Evolutionary conservation across 2,797 vertebrate species (phyloP).

Genomic region (Trachurus trachurus): DNA sequence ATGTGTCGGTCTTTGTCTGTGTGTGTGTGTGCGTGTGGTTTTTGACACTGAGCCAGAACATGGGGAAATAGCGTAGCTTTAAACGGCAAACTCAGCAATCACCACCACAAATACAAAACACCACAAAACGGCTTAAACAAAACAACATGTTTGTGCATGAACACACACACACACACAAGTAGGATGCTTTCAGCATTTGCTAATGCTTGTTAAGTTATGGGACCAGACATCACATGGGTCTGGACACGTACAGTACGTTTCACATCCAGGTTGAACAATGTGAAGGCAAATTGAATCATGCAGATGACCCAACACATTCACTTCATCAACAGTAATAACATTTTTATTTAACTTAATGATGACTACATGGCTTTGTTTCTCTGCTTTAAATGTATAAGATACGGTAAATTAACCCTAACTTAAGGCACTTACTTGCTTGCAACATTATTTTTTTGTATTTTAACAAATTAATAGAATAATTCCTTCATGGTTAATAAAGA

Average conservation of each 20-base stretch:
- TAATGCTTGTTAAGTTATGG: constrained; percentile 11
- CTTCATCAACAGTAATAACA: neutral
- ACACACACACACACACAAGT: constrained; percentile 1
- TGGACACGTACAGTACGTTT: constrained; percentile 2
- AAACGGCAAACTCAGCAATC: constrained; percentile 42
- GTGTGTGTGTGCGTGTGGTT: constrained; percentile 17
- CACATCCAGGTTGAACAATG: constrained; percentile 3
- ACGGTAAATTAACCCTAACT: neutral
- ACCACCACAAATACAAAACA: constrained; percentile 44
- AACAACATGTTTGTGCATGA: constrained; percentile 49
- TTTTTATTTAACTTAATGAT: neutral
- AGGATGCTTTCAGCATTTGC: neutral
- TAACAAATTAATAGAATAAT: neutral
- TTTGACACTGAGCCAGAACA: constrained; percentile 29
- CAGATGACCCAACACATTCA: neutral
- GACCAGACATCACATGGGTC: neutral
- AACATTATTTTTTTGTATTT: no score
- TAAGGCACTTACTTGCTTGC: neutral
- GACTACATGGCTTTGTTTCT: neutral
- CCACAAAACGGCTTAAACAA: constrained; percentile 44
- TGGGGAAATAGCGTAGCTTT: constrained; percentile 44
- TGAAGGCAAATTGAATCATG: neutral
- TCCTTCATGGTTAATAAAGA: neutral
- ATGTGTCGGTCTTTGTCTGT: neutral
- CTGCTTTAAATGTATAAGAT: neutral